Evolutionary conservation across 2,888 invertebrate genomes (phyloP).

Genomic region (Meiosimyza decipiens): DNA sequence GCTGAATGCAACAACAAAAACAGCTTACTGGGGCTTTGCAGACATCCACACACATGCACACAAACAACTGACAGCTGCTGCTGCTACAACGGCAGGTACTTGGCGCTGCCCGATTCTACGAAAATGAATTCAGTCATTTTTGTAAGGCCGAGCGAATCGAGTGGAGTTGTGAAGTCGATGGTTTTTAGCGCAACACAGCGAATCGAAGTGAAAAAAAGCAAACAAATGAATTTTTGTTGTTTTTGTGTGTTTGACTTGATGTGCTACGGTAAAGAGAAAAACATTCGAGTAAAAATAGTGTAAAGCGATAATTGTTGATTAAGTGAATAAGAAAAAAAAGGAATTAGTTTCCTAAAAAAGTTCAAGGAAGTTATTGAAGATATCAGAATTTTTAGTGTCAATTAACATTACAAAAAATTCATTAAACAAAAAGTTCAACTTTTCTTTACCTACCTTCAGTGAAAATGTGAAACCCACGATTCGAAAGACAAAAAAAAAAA

Average conservation of each 20-base stretch:
- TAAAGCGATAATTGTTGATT: neutral
- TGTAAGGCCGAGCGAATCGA: constrained; percentile 47
- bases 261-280: constrained; percentile 28
- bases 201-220: constrained; percentile 38
- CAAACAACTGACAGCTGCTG: constrained; percentile 14
- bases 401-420: neutral
- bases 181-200: constrained; percentile 45
- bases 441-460: constrained; percentile 8
- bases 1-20: constrained; percentile 21
- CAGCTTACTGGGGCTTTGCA: constrained; percentile 8
- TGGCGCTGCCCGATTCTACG: constrained; percentile 23
- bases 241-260: constrained; percentile 15
- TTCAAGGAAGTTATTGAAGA: constrained; percentile 2
- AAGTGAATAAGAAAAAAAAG: constrained; percentile 21
- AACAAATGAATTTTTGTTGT: constrained; percentile 11
- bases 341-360: neutral
- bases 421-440: constrained; percentile 16
- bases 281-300: neutral
- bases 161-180: constrained; percentile 31
- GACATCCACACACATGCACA: neutral
- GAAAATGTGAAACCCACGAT: constrained; percentile 30
- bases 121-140: constrained; percentile 42
- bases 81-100: neutral
- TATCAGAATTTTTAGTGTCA: neutral
- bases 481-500: constrained; percentile 9